Evolutionary conservation across 2,113 vertebrate genomes (phyloP).

Genomic region (Plecotus auritus): DNA sequence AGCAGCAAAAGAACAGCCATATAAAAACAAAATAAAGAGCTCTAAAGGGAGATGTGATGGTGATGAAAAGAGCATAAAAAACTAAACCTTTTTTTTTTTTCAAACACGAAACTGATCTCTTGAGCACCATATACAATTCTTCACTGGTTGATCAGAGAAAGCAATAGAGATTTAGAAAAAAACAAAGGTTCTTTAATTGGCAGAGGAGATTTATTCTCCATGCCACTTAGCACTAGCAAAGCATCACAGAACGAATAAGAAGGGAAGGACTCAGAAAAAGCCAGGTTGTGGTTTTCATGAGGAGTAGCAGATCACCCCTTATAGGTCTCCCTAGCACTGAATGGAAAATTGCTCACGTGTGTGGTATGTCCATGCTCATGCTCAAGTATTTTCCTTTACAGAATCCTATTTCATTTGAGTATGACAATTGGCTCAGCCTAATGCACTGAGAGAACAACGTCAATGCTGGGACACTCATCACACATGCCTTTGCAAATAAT

Average conservation of each 20-base stretch:
- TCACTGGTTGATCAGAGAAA: constrained; percentile 54
- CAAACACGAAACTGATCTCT: constrained; percentile 44
- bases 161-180: constrained; percentile 31
- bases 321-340: not conserved
- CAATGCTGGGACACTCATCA: not conserved
- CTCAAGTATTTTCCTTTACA: not conserved
- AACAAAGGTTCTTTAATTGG: constrained; percentile 37
- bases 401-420: not conserved
- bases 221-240: constrained; percentile 45
- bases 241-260: not conserved
- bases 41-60: constrained; percentile 44
- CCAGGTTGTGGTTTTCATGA: not conserved
- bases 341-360: rapidly evolving
- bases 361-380: not conserved
- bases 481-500: not conserved
- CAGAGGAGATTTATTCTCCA: constrained; percentile 14
- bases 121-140: constrained; percentile 52
- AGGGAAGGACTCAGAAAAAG: not conserved
- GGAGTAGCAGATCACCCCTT: not conserved
- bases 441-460: not conserved
- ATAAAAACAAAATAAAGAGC: constrained; percentile 57
- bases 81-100: constrained; percentile 26
- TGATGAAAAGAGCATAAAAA: constrained; percentile 47
- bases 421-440: not conserved
- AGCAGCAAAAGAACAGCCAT: constrained; percentile 44